Evolutionary conservation across 2,113 vertebrate genomes (phyloP).

Genomic region (Sylvietta virens): DNA sequence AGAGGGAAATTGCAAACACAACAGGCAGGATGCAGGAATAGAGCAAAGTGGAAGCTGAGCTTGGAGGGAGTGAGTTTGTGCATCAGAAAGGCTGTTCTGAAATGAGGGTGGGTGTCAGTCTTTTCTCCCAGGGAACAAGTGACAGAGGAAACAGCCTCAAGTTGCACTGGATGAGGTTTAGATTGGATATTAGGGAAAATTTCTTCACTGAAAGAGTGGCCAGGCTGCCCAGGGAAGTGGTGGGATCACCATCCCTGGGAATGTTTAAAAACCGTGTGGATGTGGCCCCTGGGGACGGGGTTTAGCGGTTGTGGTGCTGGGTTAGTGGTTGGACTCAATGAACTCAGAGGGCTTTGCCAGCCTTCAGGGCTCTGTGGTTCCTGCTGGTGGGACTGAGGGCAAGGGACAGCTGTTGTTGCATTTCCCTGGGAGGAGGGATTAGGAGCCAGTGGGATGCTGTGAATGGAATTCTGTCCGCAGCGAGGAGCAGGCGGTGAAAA

Average conservation of each 20-base stretch:
- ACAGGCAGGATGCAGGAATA: neutral
- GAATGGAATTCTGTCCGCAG: neutral
- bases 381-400: neutral
- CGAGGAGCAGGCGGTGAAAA: neutral
- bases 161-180: neutral
- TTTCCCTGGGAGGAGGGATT: neutral
- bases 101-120: accelerated
- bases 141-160: neutral
- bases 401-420: neutral
- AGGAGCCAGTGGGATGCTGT: neutral
- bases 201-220: neutral
- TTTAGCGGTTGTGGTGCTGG: neutral
- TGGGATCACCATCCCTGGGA: neutral
- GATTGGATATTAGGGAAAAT: neutral
- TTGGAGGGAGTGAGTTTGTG: neutral
- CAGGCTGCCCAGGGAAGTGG: neutral
- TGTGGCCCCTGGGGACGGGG: neutral
- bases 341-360: neutral
- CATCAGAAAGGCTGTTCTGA: neutral
- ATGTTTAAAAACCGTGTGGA: accelerated
- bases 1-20: neutral
- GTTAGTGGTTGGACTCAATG: neutral
- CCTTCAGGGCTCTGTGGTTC: neutral
- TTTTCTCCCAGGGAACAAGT: neutral
- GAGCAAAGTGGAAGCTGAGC: neutral